Base-by-base conservation (phyloP, 2,797 vertebrate species). In the Sebastes diaconus region DNA sequence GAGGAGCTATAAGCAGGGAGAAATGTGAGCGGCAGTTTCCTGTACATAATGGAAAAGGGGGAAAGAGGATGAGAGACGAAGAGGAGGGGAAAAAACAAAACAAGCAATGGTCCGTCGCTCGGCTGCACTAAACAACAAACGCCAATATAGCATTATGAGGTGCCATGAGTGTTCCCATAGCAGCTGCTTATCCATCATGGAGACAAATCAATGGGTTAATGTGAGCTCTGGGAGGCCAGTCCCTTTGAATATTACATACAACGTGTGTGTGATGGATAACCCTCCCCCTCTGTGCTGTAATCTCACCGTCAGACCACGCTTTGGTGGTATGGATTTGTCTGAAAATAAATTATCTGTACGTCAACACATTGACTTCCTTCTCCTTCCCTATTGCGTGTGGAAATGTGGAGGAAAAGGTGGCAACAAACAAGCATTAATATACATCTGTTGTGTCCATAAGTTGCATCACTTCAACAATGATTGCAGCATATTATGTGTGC, bases 171-270 rank as follows among this genome's bases (percentile, higher is more conserved):
- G 57, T 46, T 72, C 71, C 61, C 65, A 5, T 14, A 36, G 80
- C 73, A 64, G 81, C 77, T 83, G 77, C 77, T 63, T 25, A 83
- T 86, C 85, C 82, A 89, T 87, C 91, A 88, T 1, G 6, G 8
- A 87, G 72, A 85, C 29, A 68, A 75, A 78, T 73, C 6, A 13
- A 69, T 42, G 10, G 64, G 50, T 84, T 79, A 61, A 84, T 79
- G 64, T 46, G 46, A 77, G 59, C 73, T 80, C n/a, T 72, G 68
- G 61, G 79, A 84, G 54, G 77, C 13, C 54, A 30, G 46, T 55
- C 73, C 83, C 84, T 83, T 90, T 82, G 60, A 79, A 69, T 81
- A n/a, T 71, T 25, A 55, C 24, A 42, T 27, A 54, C 42, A 73
- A 12, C 11, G 55, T 65, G 57, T 77, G 27, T 12, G 29, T 84